Percentiles rank a stretch among this genome's conserved stretches.
phyloP scores from a whole-genome alignment of 2,888 invertebrate genomes.

The Pollenia labialis region DNA sequence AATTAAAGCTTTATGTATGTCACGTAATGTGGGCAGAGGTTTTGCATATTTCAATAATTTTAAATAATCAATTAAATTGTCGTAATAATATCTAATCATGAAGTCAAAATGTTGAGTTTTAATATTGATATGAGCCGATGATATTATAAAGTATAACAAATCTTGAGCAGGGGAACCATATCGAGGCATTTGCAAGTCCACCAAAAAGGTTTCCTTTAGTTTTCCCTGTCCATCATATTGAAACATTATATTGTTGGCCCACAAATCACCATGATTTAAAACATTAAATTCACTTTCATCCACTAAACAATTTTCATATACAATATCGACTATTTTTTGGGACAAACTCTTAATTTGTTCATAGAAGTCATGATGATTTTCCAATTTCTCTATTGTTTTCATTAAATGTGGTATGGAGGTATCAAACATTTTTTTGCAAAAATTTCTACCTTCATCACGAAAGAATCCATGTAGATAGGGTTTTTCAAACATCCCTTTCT shows the following conservation, averaged over 20 bases:
- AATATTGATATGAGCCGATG: conserved; percentile 74
- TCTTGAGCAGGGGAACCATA: conserved; percentile 77
- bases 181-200: conserved; percentile 78
- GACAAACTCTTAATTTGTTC: conserved; percentile 19
- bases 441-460: conserved; percentile 51
- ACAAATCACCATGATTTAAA: conserved; percentile 81
- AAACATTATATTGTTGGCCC: conserved; percentile 81
- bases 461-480: conserved; percentile 61
- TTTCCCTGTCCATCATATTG: conserved; percentile 74
- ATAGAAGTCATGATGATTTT: conserved; percentile 34
- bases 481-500: conserved; percentile 73
- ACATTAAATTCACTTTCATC: conserved; percentile 75
- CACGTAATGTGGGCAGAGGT: conserved; percentile 76
- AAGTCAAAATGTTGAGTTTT: conserved; percentile 75
- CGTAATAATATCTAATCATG: conserved; percentile 75
- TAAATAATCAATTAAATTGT: conserved; percentile 76
- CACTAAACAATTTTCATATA: neutral
- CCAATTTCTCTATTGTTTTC: conserved; percentile 12
- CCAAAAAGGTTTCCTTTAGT: conserved; percentile 76
- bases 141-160: conserved; percentile 75
- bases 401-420: conserved; percentile 72
- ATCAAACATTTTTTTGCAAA: conserved; percentile 78
- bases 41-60: conserved; percentile 76
- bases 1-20: conserved; percentile 77
- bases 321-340: neutral